phyloP scores from a whole-genome alignment of 92 coral and sea anemone species.

The Paramuricea clavata region DNA sequence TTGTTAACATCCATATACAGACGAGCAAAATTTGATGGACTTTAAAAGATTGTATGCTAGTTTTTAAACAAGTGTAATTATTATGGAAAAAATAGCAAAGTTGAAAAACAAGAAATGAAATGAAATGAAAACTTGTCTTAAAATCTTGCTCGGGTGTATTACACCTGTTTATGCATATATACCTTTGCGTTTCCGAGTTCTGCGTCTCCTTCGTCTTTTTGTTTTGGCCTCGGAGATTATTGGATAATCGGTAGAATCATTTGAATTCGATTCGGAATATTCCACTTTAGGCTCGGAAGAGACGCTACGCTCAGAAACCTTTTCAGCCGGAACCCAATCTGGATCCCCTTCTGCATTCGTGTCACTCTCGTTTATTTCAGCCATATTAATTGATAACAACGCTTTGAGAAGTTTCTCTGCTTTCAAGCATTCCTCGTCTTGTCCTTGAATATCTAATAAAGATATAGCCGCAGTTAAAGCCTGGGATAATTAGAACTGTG shows the following conservation, averaged over 20 bases:
- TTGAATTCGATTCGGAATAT: not conserved
- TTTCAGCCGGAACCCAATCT: not conserved
- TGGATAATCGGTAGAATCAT: not conserved
- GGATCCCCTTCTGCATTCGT: not conserved
- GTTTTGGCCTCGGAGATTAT: not conserved
- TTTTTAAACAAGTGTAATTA: too few species aligned
- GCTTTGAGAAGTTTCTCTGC: not conserved
- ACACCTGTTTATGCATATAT: too few species aligned
- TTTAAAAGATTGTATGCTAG: too few species aligned
- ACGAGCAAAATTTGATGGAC: too few species aligned
- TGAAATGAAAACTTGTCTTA: too few species aligned
- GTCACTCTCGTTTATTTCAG: not conserved
- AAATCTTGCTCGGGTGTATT: too few species aligned
- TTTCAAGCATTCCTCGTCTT: not conserved
- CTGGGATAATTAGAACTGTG: not conserved
- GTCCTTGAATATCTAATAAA: not conserved
- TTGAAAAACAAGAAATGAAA: too few species aligned
- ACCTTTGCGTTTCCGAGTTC: slow-evolving; percentile 1
- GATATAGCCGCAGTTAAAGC: not conserved
- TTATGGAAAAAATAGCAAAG: too few species aligned
- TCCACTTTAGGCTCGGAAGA: not conserved
- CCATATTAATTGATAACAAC: not conserved
- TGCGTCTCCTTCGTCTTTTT: not conserved
- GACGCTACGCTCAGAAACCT: not conserved
- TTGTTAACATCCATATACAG: too few species aligned